Base-by-base conservation (phyloP, 2,113 vertebrate genomes). In the Phaethon lepturus region DNA sequence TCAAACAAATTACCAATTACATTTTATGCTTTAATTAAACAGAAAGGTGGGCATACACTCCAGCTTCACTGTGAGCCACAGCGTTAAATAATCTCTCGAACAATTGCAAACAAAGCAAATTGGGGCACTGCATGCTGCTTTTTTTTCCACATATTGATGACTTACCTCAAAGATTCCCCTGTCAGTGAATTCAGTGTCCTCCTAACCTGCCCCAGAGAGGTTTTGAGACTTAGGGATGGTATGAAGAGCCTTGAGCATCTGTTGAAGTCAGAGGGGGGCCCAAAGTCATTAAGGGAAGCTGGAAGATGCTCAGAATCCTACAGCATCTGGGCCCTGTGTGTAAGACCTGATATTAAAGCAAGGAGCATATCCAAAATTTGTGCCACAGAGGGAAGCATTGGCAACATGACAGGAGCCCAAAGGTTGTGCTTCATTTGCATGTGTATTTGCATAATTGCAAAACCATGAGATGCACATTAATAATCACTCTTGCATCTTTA, bases 381-480 rank as follows among this genome's bases (percentile, higher is more conserved):
- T 11, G 16, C 93, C 93, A 96, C 81, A 74, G 91, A 94, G 91
- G 85, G 95, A 97, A 95, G 63, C 71, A 38, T 25, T 96, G 89
- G 97, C 95, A 96, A 52, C 55, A 59, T 96, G 97, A 94, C 93
- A 96, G 86, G 84, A 96, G 78, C 63, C 96, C 96, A 96, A 96
- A 94, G 96, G 87, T 96, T 95, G 86, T 71, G 25, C 67, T 91
- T 83, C 67, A 93, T 96, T 96, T 96, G 67, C 96, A 94, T 96
- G 26, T 25, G n/a, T 20, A 93, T 97, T 96, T 97, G 81, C 95
- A 96, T 97, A 95, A 96, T 96, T 94, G 47, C 59, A 95, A 96
- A 96, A 93, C 93, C 87, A 97, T 96, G 89, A 97, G 91, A 38
- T 91, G 93, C 87, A 96, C 95, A 66, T 88, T 97, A 90, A 95